Percentiles rank a stretch among this genome's conserved stretches.
Conservation (phyloP, 35 echinoderm and acorn worm genomes). For the Heliocidaris erythrogramma region DNA sequence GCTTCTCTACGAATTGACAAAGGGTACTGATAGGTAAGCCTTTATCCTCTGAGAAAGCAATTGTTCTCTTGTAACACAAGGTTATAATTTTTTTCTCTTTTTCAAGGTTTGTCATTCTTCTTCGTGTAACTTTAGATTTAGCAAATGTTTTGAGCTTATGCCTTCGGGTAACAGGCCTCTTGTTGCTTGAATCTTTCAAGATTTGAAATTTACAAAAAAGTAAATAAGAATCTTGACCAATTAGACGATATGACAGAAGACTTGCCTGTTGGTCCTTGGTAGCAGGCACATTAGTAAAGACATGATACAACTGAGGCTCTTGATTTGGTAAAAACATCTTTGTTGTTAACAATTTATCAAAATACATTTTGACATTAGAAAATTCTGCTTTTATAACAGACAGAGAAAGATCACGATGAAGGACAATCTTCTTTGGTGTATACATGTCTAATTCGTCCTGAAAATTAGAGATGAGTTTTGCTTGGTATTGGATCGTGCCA, state of each 20-base stretch:
- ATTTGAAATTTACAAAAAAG: slow-evolving; percentile 58
- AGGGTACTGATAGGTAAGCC: slow-evolving; percentile 40
- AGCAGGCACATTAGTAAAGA: slow-evolving; percentile 45
- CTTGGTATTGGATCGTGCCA: slow-evolving; percentile 59
- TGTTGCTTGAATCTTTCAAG: slow-evolving; percentile 35
- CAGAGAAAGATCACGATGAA: slow-evolving; percentile 50
- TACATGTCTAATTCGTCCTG: background rate
- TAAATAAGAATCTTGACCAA: slow-evolving; percentile 40
- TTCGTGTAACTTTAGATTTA: slow-evolving; percentile 41
- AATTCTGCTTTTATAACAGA: slow-evolving; percentile 60
- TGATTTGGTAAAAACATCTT: slow-evolving; percentile 25
- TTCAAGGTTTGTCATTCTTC: slow-evolving; percentile 50
- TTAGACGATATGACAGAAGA: slow-evolving; percentile 49
- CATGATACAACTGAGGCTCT: slow-evolving; percentile 26
- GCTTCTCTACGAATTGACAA: slow-evolving; percentile 69
- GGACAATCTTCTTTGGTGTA: background rate
- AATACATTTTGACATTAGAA: slow-evolving; percentile 54
- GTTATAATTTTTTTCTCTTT: slow-evolving; percentile 69
- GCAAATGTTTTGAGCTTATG: slow-evolving; percentile 74
- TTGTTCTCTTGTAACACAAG: slow-evolving; percentile 60
- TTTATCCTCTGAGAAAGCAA: slow-evolving; percentile 55
- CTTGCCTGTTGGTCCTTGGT: slow-evolving; percentile 45
- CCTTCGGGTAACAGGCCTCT: slow-evolving; percentile 40
- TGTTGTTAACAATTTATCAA: slow-evolving; percentile 9
- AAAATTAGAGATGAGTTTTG: slow-evolving; percentile 40